Conservation (phyloP, 2,888 invertebrate genomes). For the Cecidostiba fungosa region DNA sequence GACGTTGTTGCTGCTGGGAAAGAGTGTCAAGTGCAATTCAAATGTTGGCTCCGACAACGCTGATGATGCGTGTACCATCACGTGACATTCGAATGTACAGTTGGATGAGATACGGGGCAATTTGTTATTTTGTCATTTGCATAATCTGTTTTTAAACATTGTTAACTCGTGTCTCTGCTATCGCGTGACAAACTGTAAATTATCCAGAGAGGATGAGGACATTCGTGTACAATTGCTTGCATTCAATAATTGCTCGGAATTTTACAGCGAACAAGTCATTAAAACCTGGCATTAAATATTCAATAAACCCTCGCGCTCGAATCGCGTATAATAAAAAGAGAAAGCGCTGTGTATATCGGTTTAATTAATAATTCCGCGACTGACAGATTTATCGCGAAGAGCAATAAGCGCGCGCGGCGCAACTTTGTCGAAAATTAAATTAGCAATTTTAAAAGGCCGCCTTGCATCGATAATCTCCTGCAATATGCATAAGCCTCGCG, state of each 20-base stretch:
- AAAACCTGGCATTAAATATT: neutral
- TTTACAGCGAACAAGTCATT: neutral
- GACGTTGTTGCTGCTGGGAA: neutral
- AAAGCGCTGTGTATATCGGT: neutral
- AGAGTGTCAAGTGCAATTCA: slow-evolving; percentile 40
- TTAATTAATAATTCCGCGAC: slow-evolving; percentile 17
- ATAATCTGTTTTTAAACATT: too few relatives aligned
- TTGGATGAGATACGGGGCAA: too few relatives aligned
- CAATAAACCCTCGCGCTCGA: neutral
- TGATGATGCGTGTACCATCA: neutral
- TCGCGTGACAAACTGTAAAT: neutral
- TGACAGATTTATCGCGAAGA: slow-evolving; percentile 3
- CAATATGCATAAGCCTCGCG: neutral
- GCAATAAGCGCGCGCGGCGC: neutral
- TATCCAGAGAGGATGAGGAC: neutral
- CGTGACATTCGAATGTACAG: neutral
- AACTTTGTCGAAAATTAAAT: slow-evolving; percentile 23
- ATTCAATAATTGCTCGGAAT: neutral
- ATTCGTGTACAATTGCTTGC: neutral
- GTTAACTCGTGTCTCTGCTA: too few relatives aligned
- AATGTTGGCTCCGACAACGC: slow-evolving; percentile 33
- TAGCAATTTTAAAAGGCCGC: slow-evolving; percentile 14
- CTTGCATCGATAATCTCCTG: neutral
- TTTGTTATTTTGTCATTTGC: neutral
- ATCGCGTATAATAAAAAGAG: neutral